These are phyloP conservation scores for Hybognathus amarus DNA, from an alignment of 2,797 vertebrate species.

Conservation along the genomic window DNA sequence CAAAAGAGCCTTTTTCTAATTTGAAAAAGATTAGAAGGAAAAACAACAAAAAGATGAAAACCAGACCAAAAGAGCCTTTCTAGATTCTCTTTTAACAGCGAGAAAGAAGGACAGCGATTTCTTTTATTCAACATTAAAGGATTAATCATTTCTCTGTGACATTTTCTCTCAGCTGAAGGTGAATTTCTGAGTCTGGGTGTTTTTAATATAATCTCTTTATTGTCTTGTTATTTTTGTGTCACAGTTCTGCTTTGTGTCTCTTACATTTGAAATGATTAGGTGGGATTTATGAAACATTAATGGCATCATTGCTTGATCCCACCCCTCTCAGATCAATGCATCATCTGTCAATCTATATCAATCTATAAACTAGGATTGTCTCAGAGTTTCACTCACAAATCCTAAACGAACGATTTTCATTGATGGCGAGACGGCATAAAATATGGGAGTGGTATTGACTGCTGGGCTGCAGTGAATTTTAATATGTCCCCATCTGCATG, in stretches of 20 bases:
- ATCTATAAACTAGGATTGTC: slow-evolving; percentile 10
- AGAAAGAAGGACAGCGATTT: slow-evolving; percentile 46
- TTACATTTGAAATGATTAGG: neutral
- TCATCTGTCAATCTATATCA: slow-evolving; percentile 36
- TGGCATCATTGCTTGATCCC: neutral
- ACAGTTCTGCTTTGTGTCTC: slow-evolving; percentile 17
- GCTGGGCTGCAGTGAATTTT: slow-evolving; percentile 71
- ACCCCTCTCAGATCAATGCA: slow-evolving; percentile 1
- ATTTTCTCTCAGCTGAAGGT: slow-evolving; percentile 66
- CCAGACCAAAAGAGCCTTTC: slow-evolving; percentile 11
- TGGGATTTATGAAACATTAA: slow-evolving; percentile 15
- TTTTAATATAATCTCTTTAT: slow-evolving; percentile 39
- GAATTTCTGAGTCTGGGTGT: slow-evolving; percentile 54
- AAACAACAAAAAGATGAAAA: slow-evolving; percentile 1
- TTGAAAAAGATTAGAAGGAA: neutral
- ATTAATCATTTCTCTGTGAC: slow-evolving; percentile 65
- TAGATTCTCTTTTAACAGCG: slow-evolving; percentile 1
- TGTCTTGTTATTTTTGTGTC: slow-evolving; percentile 51
- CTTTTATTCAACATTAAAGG: slow-evolving; percentile 63
- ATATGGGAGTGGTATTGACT: slow-evolving; percentile 48
- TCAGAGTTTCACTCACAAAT: slow-evolving; percentile 29
- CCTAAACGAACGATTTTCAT: slow-evolving; percentile 29
- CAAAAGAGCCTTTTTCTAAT: slow-evolving; percentile 3
- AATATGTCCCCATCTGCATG: slow-evolving; percentile 72
- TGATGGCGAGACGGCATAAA: slow-evolving; percentile 59